Base-by-base conservation (phyloP, 2,888 invertebrate genomes). In the Opisthograptis luteolata region DNA sequence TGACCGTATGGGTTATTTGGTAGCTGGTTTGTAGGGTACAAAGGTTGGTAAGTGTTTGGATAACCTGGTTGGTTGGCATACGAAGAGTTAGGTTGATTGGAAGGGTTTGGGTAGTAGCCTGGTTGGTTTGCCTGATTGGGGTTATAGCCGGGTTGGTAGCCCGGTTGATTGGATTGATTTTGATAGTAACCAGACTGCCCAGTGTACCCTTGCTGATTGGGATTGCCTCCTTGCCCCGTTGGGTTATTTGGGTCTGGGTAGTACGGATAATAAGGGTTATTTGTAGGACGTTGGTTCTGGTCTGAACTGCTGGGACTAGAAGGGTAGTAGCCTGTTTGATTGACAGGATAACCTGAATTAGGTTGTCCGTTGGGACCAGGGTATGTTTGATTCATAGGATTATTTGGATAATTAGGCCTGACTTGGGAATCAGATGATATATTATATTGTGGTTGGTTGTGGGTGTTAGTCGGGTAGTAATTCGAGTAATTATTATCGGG, bases 151-250 rank as follows among this genome's bases (percentile, higher is more conserved):
- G 8, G 43, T 22, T 10, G 52, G 35, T 39, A 22, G 2, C 37
- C 37, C 7, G 40, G 30, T 12, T 27, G 27, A 6, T 36, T 3
- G 1, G 51, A 40, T 15, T 43, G 52, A 13, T 49, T 31, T 13
- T 47, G 45, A 1, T 53, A 46, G 31, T 43, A 37, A 3, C 54
- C 44, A 6, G 58, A 25, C 6, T 46, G 19, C 17, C 41, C 13
- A 0, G 63, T 58, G 22, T 57, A 45, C n/a, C 48, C 50, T 13
- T 49, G 57, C 34, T 55, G 55, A n/a, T 41, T 45, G 2, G 59
- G 48, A 12, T 56, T 41, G 17, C 37, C 36, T 3, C 44, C 30
- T 19, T 40, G 17, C n/a, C 48, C 39, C 9, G 40, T 30, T 5
- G 31, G 37, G 10, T 42, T 15, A 24, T 25, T 34, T 14, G 45